These are phyloP conservation scores for Lipophrys pholis DNA, from an alignment of 2,113 vertebrate genomes.

Conservation along the genomic window DNA sequence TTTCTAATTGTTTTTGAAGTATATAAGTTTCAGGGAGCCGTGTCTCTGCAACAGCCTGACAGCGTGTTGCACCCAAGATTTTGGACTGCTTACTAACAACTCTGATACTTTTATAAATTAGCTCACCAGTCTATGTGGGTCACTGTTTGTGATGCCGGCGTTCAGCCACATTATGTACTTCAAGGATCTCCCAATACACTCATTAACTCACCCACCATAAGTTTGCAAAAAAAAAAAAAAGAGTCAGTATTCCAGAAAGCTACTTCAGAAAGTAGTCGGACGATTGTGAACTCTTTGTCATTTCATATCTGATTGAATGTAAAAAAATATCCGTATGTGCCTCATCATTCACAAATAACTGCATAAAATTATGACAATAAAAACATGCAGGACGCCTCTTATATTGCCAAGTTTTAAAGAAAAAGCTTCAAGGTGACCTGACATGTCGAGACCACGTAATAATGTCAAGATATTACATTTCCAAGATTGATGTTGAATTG, in stretches of 20 bases:
- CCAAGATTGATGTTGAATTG: no score
- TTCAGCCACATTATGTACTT: background rate
- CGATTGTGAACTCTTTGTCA: no score
- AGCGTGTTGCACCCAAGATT: background rate
- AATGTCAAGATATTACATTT: no score
- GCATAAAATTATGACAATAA: no score
- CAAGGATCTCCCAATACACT: background rate
- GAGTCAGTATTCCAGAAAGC: background rate
- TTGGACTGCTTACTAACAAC: background rate
- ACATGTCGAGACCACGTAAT: no score
- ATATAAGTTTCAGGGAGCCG: background rate
- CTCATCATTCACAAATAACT: no score
- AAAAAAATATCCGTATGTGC: no score
- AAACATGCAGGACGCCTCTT: no score
- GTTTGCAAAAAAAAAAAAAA: background rate
- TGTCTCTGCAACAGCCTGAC: background rate
- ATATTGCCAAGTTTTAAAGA: no score
- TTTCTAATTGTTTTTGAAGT: slow-evolving; percentile 12
- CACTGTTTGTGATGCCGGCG: background rate
- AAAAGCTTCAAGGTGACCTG: no score
- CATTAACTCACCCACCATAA: background rate
- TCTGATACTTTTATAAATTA: background rate
- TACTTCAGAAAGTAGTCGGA: no score
- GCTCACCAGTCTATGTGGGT: background rate
- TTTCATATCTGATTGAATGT: no score